Percentiles rank a stretch among this genome's conserved stretches.
Evolutionary conservation across 2,888 invertebrate genomes (phyloP).

Genomic region (Nemoura dubitans): DNA sequence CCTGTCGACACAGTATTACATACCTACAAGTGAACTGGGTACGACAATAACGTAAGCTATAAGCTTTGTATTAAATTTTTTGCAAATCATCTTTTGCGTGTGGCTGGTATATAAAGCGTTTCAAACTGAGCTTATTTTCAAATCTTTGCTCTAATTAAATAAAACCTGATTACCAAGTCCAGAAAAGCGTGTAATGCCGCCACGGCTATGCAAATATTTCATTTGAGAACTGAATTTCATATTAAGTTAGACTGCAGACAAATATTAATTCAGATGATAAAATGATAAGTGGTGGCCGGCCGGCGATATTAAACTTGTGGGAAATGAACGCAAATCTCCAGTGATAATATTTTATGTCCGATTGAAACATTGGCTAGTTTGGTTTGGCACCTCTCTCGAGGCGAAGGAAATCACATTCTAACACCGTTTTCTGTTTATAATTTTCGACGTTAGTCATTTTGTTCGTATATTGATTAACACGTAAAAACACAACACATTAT

Average conservation of each 20-base stretch:
- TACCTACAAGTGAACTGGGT: no score
- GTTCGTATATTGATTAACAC: no score
- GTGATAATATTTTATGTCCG: not conserved
- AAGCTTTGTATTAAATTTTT: not conserved
- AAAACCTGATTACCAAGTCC: constrained; percentile 12
- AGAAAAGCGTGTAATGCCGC: constrained; percentile 1
- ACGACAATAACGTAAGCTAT: not conserved
- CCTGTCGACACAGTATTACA: no score
- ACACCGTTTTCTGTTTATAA: no score
- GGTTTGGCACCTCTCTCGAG: no score
- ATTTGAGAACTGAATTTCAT: not conserved
- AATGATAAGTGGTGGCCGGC: not conserved
- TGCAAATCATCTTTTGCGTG: not conserved
- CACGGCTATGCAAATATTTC: not conserved
- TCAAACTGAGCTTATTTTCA: not conserved
- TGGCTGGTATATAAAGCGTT: not conserved
- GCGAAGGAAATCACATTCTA: not conserved
- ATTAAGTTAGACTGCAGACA: constrained; percentile 7
- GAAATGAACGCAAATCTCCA: not conserved
- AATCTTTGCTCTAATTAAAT: constrained; percentile 7
- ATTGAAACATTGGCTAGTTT: not conserved
- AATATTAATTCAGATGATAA: not conserved
- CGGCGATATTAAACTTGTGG: not conserved
- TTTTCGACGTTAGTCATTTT: no score
- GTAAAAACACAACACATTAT: no score